Conservation (phyloP, 92 coral and sea anemone genomes). For the Umimayanthus kanabou region DNA sequence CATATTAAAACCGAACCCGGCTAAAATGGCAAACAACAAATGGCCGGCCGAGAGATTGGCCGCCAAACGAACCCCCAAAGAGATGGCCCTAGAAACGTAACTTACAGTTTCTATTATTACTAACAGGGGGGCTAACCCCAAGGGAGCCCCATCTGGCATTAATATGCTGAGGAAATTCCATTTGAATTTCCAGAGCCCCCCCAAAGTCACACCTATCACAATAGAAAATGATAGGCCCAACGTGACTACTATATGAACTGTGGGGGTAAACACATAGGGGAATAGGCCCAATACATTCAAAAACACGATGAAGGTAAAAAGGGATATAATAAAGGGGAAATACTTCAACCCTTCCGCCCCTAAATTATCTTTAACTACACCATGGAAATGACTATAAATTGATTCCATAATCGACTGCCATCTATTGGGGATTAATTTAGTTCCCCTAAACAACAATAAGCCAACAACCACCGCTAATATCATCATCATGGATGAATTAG, state of each 20-base stretch:
- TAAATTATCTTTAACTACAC: slow-evolving; percentile 67
- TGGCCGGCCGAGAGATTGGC: slow-evolving; percentile 91
- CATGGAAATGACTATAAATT: slow-evolving; percentile 64
- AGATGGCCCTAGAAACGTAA: slow-evolving; percentile 77
- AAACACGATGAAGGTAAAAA: slow-evolving; percentile 73
- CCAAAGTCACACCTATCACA: slow-evolving; percentile 54
- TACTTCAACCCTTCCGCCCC: slow-evolving; percentile 59
- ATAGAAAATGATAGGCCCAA: slow-evolving; percentile 72
- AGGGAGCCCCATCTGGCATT: slow-evolving; percentile 90
- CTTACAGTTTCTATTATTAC: slow-evolving; percentile 85
- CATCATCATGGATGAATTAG: slow-evolving; percentile 86
- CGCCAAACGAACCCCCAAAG: slow-evolving; percentile 88
- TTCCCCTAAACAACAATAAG: slow-evolving; percentile 72
- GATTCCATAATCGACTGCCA: slow-evolving; percentile 73
- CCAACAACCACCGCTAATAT: slow-evolving; percentile 67
- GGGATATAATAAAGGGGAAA: slow-evolving; percentile 73
- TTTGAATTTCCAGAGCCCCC: slow-evolving; percentile 64
- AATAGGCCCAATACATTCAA: slow-evolving; percentile 79
- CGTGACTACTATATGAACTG: slow-evolving; percentile 72
- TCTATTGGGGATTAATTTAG: slow-evolving; percentile 73
- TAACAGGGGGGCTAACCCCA: slow-evolving; percentile 81
- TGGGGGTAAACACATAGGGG: slow-evolving; percentile 79
- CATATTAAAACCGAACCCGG: slow-evolving; percentile 84
- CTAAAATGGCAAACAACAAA: slow-evolving; percentile 84
- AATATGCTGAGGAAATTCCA: slow-evolving; percentile 74